Base-by-base conservation (phyloP, 1,140 invertebrate genomes). In the Periplaneta americana region DNA sequence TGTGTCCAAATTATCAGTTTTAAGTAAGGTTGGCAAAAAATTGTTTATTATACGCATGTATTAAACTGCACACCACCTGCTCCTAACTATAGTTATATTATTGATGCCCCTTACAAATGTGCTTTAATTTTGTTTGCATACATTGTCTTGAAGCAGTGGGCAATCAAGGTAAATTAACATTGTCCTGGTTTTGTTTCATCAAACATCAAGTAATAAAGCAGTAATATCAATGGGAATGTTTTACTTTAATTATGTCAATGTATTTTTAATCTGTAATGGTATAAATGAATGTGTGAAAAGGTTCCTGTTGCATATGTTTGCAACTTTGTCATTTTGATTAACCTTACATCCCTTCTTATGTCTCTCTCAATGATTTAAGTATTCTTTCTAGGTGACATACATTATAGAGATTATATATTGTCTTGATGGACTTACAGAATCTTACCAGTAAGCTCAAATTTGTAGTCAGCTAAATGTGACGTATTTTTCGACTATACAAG, bases 181-280 rank as follows among this genome's bases (percentile, higher is more conserved):
- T 78, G 76, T 78, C 76, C 79, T 80, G 33, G 34, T 80, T 80
- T 80, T 80, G 39, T 80, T 80, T 80, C 79, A 28, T 80, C 35
- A 80, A 33, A 33, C 35, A 76, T 76, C 75, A 34, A 80, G 37
- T 80, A 80, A 80, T 80, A 80, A 80, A 80, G 79, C 79, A 48
- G 79, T 80, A 80, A 80, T 80, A 80, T 80, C 37, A 80, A 48
- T 80, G 79, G 79, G 79, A 80, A 74, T 80, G 39, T 80, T 80
- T 80, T 80, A 57, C 48, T 57, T 48, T 57, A 57, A 57, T 57
- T 57, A 57, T 57, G 48, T 57, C 48, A 57, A 3, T 57, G 48
- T 57, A 57, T 57, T 57, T 57, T 57, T 57, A 57, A 57, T 57
- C 48, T 57, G 22, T 57, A 57, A n/a, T 57, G 48, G 48, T 57